Evolutionary conservation across 2,797 vertebrate genomes (phyloP).

Genomic region (Hippocampus kuda): DNA sequence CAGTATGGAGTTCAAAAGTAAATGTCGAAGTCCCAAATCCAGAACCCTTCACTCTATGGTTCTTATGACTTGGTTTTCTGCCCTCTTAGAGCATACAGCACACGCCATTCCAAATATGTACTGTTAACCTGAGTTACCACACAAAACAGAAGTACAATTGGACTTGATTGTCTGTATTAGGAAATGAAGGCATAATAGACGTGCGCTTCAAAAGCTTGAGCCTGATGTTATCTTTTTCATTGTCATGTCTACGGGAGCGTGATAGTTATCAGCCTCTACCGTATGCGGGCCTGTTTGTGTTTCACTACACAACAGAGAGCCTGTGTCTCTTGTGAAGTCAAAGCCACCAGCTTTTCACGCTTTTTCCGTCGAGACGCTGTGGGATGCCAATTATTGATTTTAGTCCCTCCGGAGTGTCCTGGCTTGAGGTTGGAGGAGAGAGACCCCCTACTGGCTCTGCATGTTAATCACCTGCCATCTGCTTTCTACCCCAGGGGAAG

Average conservation of each 20-base stretch:
- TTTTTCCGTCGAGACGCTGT: background rate
- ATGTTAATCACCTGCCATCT: constrained; percentile 60
- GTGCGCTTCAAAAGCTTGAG: constrained; percentile 28
- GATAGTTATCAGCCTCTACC: constrained; percentile 18
- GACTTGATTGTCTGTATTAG: background rate
- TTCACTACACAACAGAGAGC: background rate
- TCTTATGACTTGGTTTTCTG: background rate
- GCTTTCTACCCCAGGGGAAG: constrained; percentile 29
- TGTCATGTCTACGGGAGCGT: constrained; percentile 24
- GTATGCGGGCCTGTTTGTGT: constrained; percentile 1
- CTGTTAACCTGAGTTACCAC: background rate
- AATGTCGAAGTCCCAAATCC: background rate
- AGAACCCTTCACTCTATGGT: background rate
- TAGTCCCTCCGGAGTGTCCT: constrained; percentile 14
- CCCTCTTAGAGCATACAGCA: background rate
- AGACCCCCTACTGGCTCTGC: constrained; percentile 19
- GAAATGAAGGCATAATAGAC: constrained; percentile 1
- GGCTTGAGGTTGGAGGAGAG: constrained; percentile 20
- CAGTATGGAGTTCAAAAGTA: background rate
- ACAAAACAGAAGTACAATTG: background rate
- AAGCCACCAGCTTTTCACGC: constrained; percentile 32
- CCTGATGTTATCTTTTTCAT: constrained; percentile 36
- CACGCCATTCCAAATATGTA: constrained; percentile 3
- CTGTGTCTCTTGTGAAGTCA: background rate
- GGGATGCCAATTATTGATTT: constrained; percentile 41